Conservation (phyloP, 2,797 vertebrate species). For the Sarcoramphus papa region DNA sequence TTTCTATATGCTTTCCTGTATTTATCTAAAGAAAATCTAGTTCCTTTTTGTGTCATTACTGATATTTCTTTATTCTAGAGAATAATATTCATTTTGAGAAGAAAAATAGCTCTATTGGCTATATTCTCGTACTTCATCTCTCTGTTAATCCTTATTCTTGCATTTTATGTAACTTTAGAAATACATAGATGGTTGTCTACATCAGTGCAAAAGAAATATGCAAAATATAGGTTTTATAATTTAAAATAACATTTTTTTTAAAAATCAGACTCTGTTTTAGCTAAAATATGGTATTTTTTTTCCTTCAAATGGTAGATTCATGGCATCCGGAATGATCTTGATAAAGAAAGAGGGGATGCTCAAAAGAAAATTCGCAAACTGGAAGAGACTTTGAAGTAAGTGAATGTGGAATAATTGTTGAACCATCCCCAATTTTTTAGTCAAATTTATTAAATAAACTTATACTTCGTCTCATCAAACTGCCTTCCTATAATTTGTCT, state of each 20-base stretch:
- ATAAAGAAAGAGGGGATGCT: constrained; percentile 79
- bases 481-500: neutral
- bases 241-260: neutral
- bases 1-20: neutral
- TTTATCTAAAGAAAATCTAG: neutral
- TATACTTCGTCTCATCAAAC: neutral
- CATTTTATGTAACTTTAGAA: neutral
- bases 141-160: neutral
- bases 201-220: neutral
- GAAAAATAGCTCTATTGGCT: neutral
- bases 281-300: neutral
- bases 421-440: neutral
- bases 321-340: constrained; percentile 76
- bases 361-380: constrained; percentile 80
- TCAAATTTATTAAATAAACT: neutral
- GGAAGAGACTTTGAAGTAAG: constrained; percentile 85
- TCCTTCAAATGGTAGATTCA: constrained; percentile 74
- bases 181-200: neutral
- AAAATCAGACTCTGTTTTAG: neutral
- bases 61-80: neutral
- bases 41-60: neutral
- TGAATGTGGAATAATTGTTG: neutral
- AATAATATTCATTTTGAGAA: neutral
- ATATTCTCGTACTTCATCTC: neutral
- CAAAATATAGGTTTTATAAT: neutral